These are phyloP conservation scores for Monodelphis domestica DNA, from an alignment of 2,797 vertebrate genomes.

Conservation along the genomic window DNA sequence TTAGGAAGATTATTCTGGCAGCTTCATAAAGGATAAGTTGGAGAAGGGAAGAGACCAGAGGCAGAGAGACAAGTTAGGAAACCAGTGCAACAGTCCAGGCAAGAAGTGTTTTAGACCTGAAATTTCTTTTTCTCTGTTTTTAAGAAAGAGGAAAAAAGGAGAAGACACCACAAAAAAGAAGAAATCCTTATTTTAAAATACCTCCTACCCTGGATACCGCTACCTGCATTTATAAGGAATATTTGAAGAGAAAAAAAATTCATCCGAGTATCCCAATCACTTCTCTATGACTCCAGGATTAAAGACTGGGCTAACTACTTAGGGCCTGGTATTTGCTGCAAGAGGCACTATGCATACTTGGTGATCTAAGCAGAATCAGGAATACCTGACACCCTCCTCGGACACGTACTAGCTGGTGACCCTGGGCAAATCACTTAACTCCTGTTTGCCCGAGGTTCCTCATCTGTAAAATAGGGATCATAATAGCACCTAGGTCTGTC, in stretches of 20 bases:
- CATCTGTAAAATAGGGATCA: not conserved
- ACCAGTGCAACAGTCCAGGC: not conserved
- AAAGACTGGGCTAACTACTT: not conserved
- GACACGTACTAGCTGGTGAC: not conserved
- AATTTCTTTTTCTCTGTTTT: not conserved
- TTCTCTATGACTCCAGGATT: not conserved
- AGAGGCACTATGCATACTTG: not conserved
- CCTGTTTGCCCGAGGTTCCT: not conserved
- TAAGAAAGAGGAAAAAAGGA: not conserved
- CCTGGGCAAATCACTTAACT: not conserved
- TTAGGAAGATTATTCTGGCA: not conserved
- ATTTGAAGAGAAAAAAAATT: not conserved
- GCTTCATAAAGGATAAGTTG: not conserved
- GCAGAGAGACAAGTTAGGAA: not conserved
- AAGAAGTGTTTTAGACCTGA: not conserved
- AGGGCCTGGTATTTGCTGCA: not conserved
- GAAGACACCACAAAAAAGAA: too few relatives aligned
- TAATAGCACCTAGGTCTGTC: not conserved
- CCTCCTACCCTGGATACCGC: too few relatives aligned
- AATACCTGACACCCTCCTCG: not conserved
- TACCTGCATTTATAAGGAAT: not conserved
- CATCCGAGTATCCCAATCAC: not conserved
- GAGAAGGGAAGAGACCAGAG: not conserved
- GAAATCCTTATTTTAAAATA: too few relatives aligned
- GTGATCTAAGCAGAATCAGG: not conserved